Percentiles rank a stretch among this genome's conserved stretches.
Conservation (phyloP, 2,797 vertebrate genomes). For the Lagocephalus sceleratus region DNA sequence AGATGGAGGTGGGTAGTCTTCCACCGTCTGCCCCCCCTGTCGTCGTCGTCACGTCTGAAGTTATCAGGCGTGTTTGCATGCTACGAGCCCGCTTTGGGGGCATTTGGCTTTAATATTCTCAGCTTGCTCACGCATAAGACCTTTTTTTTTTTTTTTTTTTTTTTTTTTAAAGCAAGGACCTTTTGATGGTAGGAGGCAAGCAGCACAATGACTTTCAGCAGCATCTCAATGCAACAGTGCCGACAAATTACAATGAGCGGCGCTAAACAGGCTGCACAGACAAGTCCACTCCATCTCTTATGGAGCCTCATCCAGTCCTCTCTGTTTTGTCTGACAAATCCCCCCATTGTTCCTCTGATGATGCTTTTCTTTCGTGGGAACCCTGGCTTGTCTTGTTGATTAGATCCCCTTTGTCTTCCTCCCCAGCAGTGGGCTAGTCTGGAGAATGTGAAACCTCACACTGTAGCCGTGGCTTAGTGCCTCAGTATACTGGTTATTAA, state of each 20-base stretch:
- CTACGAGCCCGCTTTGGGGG: constrained; percentile 28
- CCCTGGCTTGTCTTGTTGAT: constrained; percentile 80
- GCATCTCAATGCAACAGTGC: constrained; percentile 76
- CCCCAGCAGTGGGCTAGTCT: constrained; percentile 71
- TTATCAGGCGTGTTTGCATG: constrained; percentile 32
- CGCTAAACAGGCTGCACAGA: constrained; percentile 72
- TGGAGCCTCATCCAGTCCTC: constrained; percentile 77
- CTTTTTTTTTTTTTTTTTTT: constrained; percentile 1
- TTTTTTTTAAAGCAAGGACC: constrained; percentile 63
- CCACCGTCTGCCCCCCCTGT: constrained; percentile 6
- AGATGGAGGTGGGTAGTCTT: constrained; percentile 4
- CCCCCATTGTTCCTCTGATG: constrained; percentile 77
- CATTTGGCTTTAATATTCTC: constrained; percentile 64
- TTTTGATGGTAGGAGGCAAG: constrained; percentile 76
- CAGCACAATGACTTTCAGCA: constrained; percentile 78
- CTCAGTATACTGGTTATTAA: constrained; percentile 71
- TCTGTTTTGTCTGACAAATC: constrained; percentile 79
- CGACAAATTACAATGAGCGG: constrained; percentile 76
- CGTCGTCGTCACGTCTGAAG: too few relatives aligned
- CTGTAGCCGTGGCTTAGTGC: constrained; percentile 73
- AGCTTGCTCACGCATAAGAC: constrained; percentile 61
- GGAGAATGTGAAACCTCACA: constrained; percentile 72
- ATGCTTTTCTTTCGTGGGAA: constrained; percentile 81
- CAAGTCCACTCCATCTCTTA: constrained; percentile 77
- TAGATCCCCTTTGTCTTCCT: constrained; percentile 80